A percentile compares a stretch with the other conserved stretches of the same genome.
These are phyloP conservation scores for Mythimna pallens DNA, from an alignment of 2,888 invertebrate species.

Conservation along the genomic window DNA sequence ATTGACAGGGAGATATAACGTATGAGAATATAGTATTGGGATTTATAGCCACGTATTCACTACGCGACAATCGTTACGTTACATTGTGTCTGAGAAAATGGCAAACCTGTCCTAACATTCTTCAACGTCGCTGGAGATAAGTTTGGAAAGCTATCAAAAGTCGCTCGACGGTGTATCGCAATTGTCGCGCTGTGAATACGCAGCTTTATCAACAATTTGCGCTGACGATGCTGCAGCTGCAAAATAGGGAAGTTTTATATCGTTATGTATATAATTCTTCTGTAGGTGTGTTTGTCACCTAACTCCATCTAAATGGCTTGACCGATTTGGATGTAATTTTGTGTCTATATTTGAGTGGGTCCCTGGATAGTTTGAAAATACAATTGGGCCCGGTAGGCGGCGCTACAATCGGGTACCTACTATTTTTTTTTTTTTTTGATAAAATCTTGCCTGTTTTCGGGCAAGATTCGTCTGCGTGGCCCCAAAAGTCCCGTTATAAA, in stretches of 20 bases:
- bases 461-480: too few relatives aligned
- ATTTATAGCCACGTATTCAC: not conserved
- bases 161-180: not conserved
- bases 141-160: conserved; percentile 13
- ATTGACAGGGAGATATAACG: conserved; percentile 19
- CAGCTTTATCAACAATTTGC: not conserved
- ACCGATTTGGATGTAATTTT: too few relatives aligned
- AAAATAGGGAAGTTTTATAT: conserved; percentile 14
- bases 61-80: not conserved
- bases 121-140: conserved; percentile 12
- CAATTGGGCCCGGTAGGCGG: too few relatives aligned
- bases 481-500: not conserved
- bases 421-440: too few relatives aligned
- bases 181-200: conserved; percentile 10
- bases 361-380: too few relatives aligned
- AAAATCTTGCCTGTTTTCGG: too few relatives aligned
- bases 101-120: not conserved
- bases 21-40: not conserved
- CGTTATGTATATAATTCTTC: not conserved
- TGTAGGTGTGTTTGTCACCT: too few relatives aligned
- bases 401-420: too few relatives aligned
- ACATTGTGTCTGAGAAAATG: conserved; percentile 9
- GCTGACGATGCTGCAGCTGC: not conserved
- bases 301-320: too few relatives aligned
- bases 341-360: too few relatives aligned